Evolutionary conservation across 2,113 vertebrate species (phyloP), one percentile per base, ranked within the genome.

Genomic region (Paracanthobrama guichenoti): DNA sequence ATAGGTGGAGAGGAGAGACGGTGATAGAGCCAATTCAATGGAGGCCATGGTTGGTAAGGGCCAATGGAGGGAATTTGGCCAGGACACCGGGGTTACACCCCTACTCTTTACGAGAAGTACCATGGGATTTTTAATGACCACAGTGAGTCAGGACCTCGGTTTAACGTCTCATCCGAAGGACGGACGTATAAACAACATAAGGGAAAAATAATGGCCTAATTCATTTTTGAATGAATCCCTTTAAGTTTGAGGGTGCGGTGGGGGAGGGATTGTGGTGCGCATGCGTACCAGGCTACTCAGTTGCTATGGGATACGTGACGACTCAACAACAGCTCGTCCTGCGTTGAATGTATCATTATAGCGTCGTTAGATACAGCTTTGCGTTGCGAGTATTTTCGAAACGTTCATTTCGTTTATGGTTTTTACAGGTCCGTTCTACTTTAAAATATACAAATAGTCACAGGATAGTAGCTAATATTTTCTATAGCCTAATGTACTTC

Each of bases 281-380:
- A 74, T 28, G 72, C 46, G 60, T 1, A 42, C 71, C 7, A 55
- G 53, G 18, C 53, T 20, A 4, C 22, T 60, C 46, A n/a, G 88
- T 89, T 88, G 86, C 86, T 82, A 90, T 64, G 88, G 83, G 55
- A 44, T 14, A 76, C 48, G 26, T 6, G 64, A 42, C 59, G 22
- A 39, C 35, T 69, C 88, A 86, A 89, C 80, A 82, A 39, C 39
- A 39, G 44, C 22, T 5, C 28, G 24, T 9, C 9, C 67, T 80
- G 77, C 16, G 74, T 72, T 53, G 55, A 20, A 48, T 75, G 83
- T 39, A 22, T 55, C 24, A 9, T 57, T 53, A 18, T 39, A 48
- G 88, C 79, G 84, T 88, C 81, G 77, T 53, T 87, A 72, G 86
- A 87, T 55, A 86, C 88, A 57, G 46, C 26, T 18, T n/a, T n/a